Evolutionary conservation across 2,797 vertebrate species (phyloP), one percentile per base, ranked within the genome.

Genomic region (Cirrhinus molitorella): DNA sequence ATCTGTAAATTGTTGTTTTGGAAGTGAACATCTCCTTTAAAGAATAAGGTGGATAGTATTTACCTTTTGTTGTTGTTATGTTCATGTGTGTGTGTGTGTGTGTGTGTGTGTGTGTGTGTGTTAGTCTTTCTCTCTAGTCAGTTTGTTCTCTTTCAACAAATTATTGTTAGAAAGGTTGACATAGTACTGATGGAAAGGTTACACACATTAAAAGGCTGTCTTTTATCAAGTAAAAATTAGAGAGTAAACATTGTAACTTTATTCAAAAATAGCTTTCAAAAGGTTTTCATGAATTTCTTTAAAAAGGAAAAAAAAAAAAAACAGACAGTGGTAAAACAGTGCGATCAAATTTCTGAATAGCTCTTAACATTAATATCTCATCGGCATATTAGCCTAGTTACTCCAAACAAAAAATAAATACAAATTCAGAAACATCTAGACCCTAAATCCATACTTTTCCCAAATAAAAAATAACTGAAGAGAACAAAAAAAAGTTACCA

Each of bases 271-370:
- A 74, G 57, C 61, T 53, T 75, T 81, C 28, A 73, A 73, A 70
- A 63, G 21, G 28, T 81, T 21, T 25, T 43, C 19, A 40, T 9
- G 31, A 43, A n/a, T 31, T 43, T 45, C 7, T 40, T 45, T 0
- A 25, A 61, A 61, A n/a, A 59, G 25, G 23, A 23, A 23, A 25
- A 19, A 23, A 4, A 57, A 59, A 57, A 25, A 7, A 78, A 21
- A 68, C n/a, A 66, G 19, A 81, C 71, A 82, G 80, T 82, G 80
- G 80, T 73, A 74, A 81, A 49, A 73, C 45, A 75, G 47, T 81
- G 68, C 5, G 21, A 63, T 37, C 9, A 63, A 72, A 73, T 81
- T n/a, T 73, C 17, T 47, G 19, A 63, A 63, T 17, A 72, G 43
- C 55, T 66, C 19, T 43, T 59, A 59, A 81, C 19, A 72, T 49